These are phyloP conservation scores for Eumaeus atala DNA, from an alignment of 1,140 invertebrate genomes.

Conservation along the genomic window DNA sequence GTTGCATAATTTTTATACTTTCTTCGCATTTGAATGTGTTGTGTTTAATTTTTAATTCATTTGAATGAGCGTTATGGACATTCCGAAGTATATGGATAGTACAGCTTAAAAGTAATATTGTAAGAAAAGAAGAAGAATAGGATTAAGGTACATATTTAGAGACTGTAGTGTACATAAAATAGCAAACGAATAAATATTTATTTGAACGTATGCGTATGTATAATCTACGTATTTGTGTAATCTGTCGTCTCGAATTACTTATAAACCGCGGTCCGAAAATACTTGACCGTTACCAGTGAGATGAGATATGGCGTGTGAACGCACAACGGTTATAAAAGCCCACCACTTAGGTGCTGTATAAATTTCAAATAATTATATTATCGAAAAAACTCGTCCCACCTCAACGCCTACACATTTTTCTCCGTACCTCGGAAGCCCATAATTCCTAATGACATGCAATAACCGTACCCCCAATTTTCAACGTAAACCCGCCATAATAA, in stretches of 20 bases:
- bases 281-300: no score
- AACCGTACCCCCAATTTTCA: conserved; percentile 72
- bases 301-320: conserved; percentile 39
- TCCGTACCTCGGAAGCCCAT: conserved; percentile 62
- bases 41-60: background rate
- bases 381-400: conserved; percentile 52
- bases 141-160: no score
- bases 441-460: conserved; percentile 75
- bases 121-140: no score
- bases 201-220: no score
- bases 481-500: conserved; percentile 74
- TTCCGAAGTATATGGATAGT: background rate
- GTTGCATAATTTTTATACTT: conserved; percentile 58
- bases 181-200: no score
- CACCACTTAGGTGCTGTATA: conserved; percentile 51
- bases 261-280: no score
- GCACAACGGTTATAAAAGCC: conserved; percentile 31
- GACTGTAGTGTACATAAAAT: no score
- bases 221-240: no score
- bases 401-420: conserved; percentile 55
- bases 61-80: background rate
- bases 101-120: background rate
- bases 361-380: conserved; percentile 73
- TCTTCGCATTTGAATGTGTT: conserved; percentile 15
- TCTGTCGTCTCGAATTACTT: no score